Evolutionary conservation across 1,140 invertebrate species (phyloP), one percentile per base, ranked within the genome.

Genomic region (Drosophila ercepeae): DNA sequence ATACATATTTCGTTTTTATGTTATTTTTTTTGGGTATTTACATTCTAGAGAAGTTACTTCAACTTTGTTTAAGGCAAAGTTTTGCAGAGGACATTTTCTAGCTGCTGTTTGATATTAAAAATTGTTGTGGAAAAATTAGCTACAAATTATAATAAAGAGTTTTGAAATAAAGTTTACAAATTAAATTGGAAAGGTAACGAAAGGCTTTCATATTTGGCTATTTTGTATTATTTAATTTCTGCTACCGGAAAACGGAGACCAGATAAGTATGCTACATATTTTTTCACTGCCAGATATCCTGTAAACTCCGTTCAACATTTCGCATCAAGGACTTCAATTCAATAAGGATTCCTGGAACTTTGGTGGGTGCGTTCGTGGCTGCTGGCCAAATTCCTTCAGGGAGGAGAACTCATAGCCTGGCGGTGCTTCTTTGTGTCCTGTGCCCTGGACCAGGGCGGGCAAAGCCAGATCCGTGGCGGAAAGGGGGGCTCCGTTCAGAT

Each of bases 271-370:
- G 29, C 29, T 39, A 39, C 11, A 39, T 16, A 39, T 39, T 39
- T 39, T 39, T 42, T 36, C 27, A 8, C 39, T 44, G 54, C 52
- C 59, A 21, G 53, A 58, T 51, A 77, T 75, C 82, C 82, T 86
- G 82, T 86, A 86, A 77, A 65, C 73, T 86, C 82, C 81, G 59
- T 69, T 64, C 44, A 45, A 16, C 16, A 27, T 18, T 21, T 8
- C 46, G 6, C 19, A 21, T 7, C 11, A 1, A 13, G 3, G 11
- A 18, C 8, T 55, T 86, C 16, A 86, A 55, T 86, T 86, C 41
- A 86, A 34, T 19, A 58, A 49, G 18, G 81, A 88, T 36, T 88
- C 82, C 64, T 86, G 82, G 32, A 64, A 61, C 21, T 51, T 45
- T 9, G 64, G 75, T 44, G 64, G 57, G 44, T 68, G 72, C 13